phyloP scores from a whole-genome alignment of 2,113 vertebrate genomes.

The Dromaius novaehollandiae region DNA sequence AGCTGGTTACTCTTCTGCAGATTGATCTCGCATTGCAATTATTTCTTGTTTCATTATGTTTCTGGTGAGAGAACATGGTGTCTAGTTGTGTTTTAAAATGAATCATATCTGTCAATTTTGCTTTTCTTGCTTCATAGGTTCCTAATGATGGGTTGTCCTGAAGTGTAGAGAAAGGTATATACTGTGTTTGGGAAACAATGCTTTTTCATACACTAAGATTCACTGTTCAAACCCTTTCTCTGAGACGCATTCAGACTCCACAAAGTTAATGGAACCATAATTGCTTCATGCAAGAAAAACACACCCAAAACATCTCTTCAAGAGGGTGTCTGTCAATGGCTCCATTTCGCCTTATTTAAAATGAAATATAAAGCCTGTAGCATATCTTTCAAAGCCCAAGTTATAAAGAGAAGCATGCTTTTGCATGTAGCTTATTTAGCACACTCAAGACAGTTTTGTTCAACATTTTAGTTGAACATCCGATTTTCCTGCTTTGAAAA shows the following conservation, averaged over 20 bases:
- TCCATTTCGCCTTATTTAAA: background rate
- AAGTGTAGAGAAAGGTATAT: slow-evolving; percentile 22
- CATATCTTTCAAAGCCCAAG: background rate
- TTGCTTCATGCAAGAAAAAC: background rate
- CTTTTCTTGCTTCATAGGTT: slow-evolving; percentile 58
- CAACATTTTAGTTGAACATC: background rate
- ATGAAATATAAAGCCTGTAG: background rate
- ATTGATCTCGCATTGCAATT: slow-evolving; percentile 30
- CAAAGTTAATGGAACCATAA: background rate
- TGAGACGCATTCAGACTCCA: background rate
- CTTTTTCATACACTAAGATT: background rate
- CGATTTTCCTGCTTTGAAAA: background rate
- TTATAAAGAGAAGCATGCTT: background rate
- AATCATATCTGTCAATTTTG: slow-evolving; percentile 58
- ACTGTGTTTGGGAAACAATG: background rate
- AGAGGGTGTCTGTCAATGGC: background rate
- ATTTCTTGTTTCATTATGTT: slow-evolving; percentile 41
- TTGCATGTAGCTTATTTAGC: background rate
- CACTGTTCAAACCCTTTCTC: background rate
- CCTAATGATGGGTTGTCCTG: slow-evolving; percentile 13
- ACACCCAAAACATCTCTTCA: background rate
- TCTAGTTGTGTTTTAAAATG: slow-evolving; percentile 48
- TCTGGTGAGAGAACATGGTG: background rate
- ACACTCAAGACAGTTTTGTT: background rate
- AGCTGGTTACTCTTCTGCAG: slow-evolving; percentile 32